Evolutionary conservation across 2,888 invertebrate genomes (phyloP), one percentile per base, ranked within the genome.

Genomic region (Argyra leucocephala): DNA sequence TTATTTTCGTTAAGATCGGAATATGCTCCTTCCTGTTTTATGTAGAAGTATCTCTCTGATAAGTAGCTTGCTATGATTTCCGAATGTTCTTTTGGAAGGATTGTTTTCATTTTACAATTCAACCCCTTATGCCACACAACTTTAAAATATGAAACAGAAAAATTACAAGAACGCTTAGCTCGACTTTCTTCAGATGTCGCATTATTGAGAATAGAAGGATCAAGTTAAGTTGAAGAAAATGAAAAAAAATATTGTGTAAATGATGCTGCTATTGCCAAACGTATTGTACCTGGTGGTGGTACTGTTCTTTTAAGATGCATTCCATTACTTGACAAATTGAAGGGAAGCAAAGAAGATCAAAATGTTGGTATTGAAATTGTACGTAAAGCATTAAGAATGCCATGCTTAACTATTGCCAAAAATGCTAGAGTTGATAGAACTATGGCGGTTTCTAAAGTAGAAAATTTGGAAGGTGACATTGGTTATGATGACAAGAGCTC

Each of bases 261-360:
- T 74, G 94, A 96, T 81, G 94, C 94, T 64, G 95, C 95, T n/a
- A 90, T 95, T 63, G 93, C 93, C 76, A 94, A 95, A 81, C 95
- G 95, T 66, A 93, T 95, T 76, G 94, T 95, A 69, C 91, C 94
- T 21, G 94, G 95, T 93, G 76, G 65, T 12, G 65, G 65, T 64
- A 88, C 89, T 64, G 94, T 94, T 62, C 84, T 95, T 4, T 82
- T 95, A 61, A 83, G 93, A 71, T 90, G 91, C 76, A 84, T 90
- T 65, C 85, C 87, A 22, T 80, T 81, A 0, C 82, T 95, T 0
- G 85, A 87, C 15, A 74, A 74, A 2, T 74, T 94, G 0, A 84
- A 85, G 71, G 82, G 86, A 0, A 73, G 78, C 0, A 93, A 93
- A 76, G 78, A 80, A 6, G 93, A 93, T 76, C 91, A 93, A 76